These are phyloP conservation scores for Australoheros scitulus DNA, from an alignment of 2,113 vertebrate species.

Conservation along the genomic window DNA sequence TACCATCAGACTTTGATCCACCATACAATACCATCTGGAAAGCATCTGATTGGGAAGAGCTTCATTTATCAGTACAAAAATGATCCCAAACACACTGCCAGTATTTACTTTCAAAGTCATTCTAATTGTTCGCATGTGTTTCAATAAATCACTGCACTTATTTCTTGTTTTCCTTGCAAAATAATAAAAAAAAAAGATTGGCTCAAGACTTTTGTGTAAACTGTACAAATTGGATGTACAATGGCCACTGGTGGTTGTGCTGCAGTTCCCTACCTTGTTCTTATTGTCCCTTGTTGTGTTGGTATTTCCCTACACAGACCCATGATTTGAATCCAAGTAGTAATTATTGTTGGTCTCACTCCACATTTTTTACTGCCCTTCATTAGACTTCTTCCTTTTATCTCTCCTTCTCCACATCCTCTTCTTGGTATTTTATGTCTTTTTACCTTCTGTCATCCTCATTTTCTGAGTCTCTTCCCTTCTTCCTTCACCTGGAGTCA, in stretches of 20 bases:
- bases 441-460: neutral
- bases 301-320: neutral
- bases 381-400: neutral
- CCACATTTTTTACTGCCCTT: neutral
- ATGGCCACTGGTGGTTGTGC: neutral
- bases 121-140: too few species aligned
- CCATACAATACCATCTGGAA: neutral
- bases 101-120: too few species aligned
- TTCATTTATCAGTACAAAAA: neutral
- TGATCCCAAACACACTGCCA: neutral
- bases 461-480: slow-evolving; percentile 9
- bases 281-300: neutral
- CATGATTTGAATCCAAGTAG: neutral
- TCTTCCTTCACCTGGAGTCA: slow-evolving; percentile 16
- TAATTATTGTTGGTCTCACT: neutral
- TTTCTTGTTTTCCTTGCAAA: too few species aligned
- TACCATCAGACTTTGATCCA: neutral
- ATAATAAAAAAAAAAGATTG: too few species aligned
- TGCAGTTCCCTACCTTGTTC: neutral
- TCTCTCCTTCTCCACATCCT: neutral
- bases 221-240: too few species aligned
- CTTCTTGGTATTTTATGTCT: slow-evolving; percentile 15
- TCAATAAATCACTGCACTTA: too few species aligned
- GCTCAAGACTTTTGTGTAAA: too few species aligned
- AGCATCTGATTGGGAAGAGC: neutral